A percentile compares a stretch with the other conserved stretches of the same genome.
phyloP scores from a whole-genome alignment of 2,113 vertebrate genomes.

The Myanophis thanlyinensis region DNA sequence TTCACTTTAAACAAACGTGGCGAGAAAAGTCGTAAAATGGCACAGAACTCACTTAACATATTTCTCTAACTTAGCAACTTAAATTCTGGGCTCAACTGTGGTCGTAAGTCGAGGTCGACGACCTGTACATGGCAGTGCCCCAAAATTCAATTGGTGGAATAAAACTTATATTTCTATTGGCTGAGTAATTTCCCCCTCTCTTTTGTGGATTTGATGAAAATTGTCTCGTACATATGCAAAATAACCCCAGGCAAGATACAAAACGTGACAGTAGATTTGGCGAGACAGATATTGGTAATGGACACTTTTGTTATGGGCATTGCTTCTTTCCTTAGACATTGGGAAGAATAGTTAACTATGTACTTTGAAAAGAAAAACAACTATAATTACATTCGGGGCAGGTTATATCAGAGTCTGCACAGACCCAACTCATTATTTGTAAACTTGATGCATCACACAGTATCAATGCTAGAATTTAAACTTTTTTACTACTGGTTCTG shows the following conservation, averaged over 20 bases:
- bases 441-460: slow-evolving; percentile 25
- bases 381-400: slow-evolving; percentile 16
- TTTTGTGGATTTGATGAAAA: neutral
- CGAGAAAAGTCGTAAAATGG: too few relatives aligned
- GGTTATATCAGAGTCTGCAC: neutral
- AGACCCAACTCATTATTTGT: slow-evolving; percentile 11
- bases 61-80: too few relatives aligned
- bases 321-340: neutral
- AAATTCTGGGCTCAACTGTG: too few relatives aligned
- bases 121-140: neutral
- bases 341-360: neutral
- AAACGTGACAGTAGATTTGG: neutral
- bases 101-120: too few relatives aligned
- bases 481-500: too few relatives aligned
- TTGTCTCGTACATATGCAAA: neutral
- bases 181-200: neutral
- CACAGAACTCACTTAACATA: too few relatives aligned
- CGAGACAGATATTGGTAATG: neutral
- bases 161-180: neutral
- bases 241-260: neutral
- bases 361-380: slow-evolving; percentile 17
- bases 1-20: too few relatives aligned
- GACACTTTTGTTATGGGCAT: neutral
- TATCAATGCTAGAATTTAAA: too few relatives aligned
- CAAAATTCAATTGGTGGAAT: neutral